Evolutionary conservation across 2,797 vertebrate species (phyloP), one percentile per base, ranked within the genome.

Genomic region (Fratercula arctica): DNA sequence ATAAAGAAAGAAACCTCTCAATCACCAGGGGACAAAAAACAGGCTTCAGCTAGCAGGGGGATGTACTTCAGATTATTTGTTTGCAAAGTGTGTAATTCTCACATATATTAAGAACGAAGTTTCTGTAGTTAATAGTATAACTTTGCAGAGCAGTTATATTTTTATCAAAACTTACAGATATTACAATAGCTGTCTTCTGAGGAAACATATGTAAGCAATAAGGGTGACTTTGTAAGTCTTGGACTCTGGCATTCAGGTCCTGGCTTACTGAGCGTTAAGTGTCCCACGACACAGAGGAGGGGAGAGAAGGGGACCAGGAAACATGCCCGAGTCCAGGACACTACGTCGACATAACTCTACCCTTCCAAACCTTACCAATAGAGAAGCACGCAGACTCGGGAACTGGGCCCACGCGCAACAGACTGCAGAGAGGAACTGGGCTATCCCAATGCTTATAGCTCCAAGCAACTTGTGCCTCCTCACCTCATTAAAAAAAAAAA

Each of bases 201-300:
- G 24, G 35, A 87, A 84, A 60, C 0, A 0, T 8, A 25, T 3
- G 9, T 19, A 84, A 78, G n/a, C 12, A 75, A 9, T 63, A 67
- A 35, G 11, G 21, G 6, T 43, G 61, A 85, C 28, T 69, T 56
- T 1, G 5, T 0, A 84, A 41, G 72, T 59, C 76, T 45, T 50
- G n/a, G n/a, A 72, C 26, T 53, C 7, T 14, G 41, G 18, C 46
- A 59, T 26, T 75, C 37, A 83, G 29, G 41, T 57, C 66, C 21
- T 19, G 33, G 7, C 28, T 81, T 53, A 35, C 18, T 37, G 2
- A 2, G 35, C 18, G 33, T 25, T 10, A 63, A 70, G 13, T 0
- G 2, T 51, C 20, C 46, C n/a, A 7, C 0, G 0, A 29, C 15
- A 63, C 12, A 57, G 33, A 67, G 54, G 23, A 76, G 20, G 10